Evolutionary conservation across 2,797 vertebrate genomes (phyloP).

Genomic region (Phrynocephalus forsythii): DNA sequence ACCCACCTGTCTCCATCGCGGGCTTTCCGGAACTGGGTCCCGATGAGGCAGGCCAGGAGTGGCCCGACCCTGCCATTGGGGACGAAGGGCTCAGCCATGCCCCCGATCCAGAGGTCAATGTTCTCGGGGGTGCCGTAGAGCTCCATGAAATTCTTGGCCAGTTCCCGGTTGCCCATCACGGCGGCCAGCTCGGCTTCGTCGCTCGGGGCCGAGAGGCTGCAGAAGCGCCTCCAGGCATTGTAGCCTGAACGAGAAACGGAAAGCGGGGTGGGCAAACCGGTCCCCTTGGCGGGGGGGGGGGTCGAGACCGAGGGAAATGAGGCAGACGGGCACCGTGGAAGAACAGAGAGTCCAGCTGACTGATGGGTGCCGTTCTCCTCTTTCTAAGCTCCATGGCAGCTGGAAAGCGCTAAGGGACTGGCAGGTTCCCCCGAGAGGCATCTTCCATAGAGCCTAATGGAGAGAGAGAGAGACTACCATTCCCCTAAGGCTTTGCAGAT

Average conservation of each 20-base stretch:
- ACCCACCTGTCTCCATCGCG: slow-evolving; percentile 89
- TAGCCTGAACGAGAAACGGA: slow-evolving; percentile 80
- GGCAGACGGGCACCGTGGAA: not conserved
- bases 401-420: no score
- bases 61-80: slow-evolving; percentile 84
- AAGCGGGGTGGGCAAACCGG: rapidly evolving
- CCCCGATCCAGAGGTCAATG: slow-evolving; percentile 91
- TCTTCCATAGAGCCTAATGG: no score
- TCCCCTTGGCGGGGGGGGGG: no score
- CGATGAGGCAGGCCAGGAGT: slow-evolving; percentile 88
- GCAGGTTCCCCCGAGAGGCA: no score
- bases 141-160: slow-evolving; percentile 81
- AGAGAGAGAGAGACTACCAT: no score
- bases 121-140: slow-evolving; percentile 85
- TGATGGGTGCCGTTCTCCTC: no score
- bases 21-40: slow-evolving; percentile 84
- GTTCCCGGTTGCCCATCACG: slow-evolving; percentile 78
- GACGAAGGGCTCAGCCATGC: slow-evolving; percentile 85
- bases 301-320: not conserved
- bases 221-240: slow-evolving; percentile 87
- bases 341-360: no score
- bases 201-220: slow-evolving; percentile 83
- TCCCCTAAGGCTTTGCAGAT: no score
- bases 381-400: no score
- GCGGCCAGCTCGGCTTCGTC: slow-evolving; percentile 75